Evolutionary conservation across 2,888 invertebrate genomes (phyloP), one percentile per base, ranked within the genome.

Genomic region (Philopedon plagiatum): DNA sequence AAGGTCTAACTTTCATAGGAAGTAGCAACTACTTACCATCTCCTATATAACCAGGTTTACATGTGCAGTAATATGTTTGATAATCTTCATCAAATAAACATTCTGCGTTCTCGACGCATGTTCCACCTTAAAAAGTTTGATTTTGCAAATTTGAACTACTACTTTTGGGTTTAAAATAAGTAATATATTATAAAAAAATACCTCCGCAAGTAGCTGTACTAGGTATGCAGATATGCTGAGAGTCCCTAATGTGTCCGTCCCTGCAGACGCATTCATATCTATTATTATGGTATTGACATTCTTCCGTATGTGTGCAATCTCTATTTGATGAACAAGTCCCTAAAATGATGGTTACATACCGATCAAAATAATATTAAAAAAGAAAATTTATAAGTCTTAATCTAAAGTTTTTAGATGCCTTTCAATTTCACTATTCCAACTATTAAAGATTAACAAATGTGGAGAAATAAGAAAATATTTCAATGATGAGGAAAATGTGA

Each of bases 31-130:
- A 18, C 57, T 51, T 63, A 66, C 92, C 92, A 79, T 96, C 92
- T 1, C 97, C 97, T 26, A 89, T 87, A 83, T 90, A 97, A 0
- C 95, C 96, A 5, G 90, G 86, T 76, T 91, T 91, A 83, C 99
- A 99, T 56, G 92, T 90, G 79, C 98, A 98, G 76, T 90, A 91
- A 83, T 92, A 91, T 0, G 94, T 90, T 58, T 87, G 85, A 78
- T 89, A 89, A 0, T 88, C 89, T 0, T 87, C 84, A 76, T 92
- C 91, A 85, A 91, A 95, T 11, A 92, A 88, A 83, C 97, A 97
- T 46, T 90, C 88, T 4, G 93, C 92, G 79, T 92, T 90, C 44
- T 91, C 90, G 0, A 90, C 90, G 77, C 92, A 92, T 54, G 84
- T 87, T 2, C 89, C 91, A 1, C 75, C 75, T 75, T 21, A 39